phyloP scores from a whole-genome alignment of 2,113 vertebrate genomes.

The Mirounga angustirostris region DNA sequence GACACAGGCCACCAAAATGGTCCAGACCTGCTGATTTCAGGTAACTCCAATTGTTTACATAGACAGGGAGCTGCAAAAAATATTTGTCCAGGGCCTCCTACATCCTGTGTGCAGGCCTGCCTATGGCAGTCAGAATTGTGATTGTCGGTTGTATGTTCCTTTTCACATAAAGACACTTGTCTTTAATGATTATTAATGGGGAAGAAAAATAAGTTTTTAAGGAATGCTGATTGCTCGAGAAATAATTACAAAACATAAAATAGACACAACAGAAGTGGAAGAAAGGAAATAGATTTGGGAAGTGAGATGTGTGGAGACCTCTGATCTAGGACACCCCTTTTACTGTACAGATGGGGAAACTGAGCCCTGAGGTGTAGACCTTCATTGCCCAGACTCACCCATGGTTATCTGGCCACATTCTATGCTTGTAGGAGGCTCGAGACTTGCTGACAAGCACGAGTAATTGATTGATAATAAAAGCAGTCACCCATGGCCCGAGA shows the following conservation, averaged over 20 bases:
- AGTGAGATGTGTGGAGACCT: background rate
- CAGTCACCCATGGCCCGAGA: conserved; percentile 65
- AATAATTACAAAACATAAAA: background rate
- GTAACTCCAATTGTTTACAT: background rate
- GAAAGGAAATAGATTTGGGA: background rate
- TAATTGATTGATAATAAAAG: conserved; percentile 80
- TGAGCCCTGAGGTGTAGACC: background rate
- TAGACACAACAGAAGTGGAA: background rate
- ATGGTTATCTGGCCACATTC: background rate
- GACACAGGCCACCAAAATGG: background rate
- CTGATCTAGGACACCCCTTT: background rate
- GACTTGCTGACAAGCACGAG: conserved; percentile 58
- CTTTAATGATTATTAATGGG: background rate
- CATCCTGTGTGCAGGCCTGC: background rate
- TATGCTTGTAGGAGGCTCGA: background rate
- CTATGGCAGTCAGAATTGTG: background rate
- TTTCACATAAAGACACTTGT: background rate
- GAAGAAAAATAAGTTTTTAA: background rate
- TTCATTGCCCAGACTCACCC: background rate
- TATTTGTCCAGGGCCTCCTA: background rate
- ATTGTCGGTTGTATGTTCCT: background rate
- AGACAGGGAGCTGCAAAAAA: background rate
- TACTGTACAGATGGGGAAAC: background rate
- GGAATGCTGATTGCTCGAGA: background rate
- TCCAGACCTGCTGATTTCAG: background rate